A percentile compares a stretch with the other conserved stretches of the same genome.
phyloP scores from a whole-genome alignment of 2,113 vertebrate species.

The Pseudorasbora parva region DNA sequence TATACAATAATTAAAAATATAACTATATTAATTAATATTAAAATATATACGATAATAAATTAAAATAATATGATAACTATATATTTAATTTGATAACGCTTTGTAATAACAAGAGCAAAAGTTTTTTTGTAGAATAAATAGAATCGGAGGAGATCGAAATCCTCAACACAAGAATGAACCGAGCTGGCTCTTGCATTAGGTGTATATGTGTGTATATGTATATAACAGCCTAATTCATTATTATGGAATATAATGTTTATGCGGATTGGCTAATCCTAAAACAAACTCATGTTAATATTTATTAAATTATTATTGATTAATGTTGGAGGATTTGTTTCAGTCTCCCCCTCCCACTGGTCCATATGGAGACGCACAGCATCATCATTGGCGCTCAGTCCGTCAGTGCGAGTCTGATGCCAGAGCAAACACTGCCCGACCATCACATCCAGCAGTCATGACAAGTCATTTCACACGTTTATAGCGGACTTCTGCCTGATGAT shows the following conservation, averaged over 20 bases:
- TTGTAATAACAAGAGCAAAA: no score
- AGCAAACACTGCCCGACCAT: neutral
- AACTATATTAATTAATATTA: no score
- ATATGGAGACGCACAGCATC: neutral
- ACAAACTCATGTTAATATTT: neutral
- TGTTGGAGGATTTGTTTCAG: neutral
- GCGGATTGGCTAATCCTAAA: neutral
- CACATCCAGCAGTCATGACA: neutral
- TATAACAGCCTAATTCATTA: no score
- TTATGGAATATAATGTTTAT: no score
- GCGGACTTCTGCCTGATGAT: neutral
- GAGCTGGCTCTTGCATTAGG: no score
- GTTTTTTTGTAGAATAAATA: no score
- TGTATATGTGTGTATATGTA: no score
- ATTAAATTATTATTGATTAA: neutral
- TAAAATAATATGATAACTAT: no score
- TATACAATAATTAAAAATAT: neutral
- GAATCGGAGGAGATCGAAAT: no score
- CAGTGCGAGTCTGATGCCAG: neutral
- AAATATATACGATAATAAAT: neutral
- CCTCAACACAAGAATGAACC: no score
- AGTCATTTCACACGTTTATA: neutral
- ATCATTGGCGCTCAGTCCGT: neutral
- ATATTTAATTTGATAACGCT: no score
- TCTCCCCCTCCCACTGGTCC: neutral